Evolutionary conservation across 2,797 vertebrate species (phyloP), one percentile per base, ranked within the genome.

Genomic region (Cryptoprocta ferox): DNA sequence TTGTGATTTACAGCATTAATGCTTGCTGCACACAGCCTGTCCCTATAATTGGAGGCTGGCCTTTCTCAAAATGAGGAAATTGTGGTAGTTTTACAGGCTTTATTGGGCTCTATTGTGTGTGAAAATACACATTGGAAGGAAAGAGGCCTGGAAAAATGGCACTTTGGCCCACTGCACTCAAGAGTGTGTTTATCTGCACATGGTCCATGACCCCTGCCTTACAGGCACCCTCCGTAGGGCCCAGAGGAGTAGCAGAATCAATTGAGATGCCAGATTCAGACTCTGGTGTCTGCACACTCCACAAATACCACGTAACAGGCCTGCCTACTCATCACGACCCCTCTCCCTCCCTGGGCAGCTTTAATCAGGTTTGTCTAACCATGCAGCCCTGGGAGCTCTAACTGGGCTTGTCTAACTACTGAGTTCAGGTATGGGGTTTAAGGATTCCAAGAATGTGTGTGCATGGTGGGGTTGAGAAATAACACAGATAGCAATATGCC

Each of bases 1-100:
- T 90, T 70, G 30, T 94, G 93, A 95, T 93, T 97, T 88, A 89
- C 35, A 35, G 84, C 73, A 24, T 30, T 14, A 18, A 59, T 3
- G 5, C 65, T 81, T 26, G 0, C 45, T 71, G 83, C 0, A 4
- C 21, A 28, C 37, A 63, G 50, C 53, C 93, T 84, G 63, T 63
- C 92, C 94, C 84, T 48, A 12, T 42, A 61, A 89, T 15, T 56
- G 26, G 87, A 90, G 80, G 68, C 83, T 50, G 66, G 42, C 73
- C 71, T 91, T 95, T 85, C 89, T 90, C 95, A 94, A 97, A 96
- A 92, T 79, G 71, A 63, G 59, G 88, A 92, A 76, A 88, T 28
- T 4, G 68, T 89, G 50, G 65, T 82, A 3, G 11, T 80, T 97
- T 95, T 92, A 59, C n/a, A 37, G 87, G 63, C 50, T 78, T 95